phyloP scores from a whole-genome alignment of 2,113 vertebrate species.

The Jaculus jaculus region DNA sequence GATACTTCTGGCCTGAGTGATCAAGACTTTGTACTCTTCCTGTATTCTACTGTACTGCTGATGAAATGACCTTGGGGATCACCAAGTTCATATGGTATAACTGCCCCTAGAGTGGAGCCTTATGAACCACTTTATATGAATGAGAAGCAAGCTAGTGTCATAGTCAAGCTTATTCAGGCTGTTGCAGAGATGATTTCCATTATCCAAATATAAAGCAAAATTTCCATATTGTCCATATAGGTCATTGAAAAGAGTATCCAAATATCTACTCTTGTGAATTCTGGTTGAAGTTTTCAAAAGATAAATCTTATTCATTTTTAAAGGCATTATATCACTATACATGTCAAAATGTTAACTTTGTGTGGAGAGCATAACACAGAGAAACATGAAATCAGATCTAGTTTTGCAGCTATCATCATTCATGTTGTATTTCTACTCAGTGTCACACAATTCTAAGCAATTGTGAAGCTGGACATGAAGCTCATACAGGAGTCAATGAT shows the following conservation, averaged over 20 bases:
- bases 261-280: conserved; percentile 40
- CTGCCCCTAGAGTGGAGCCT: background rate
- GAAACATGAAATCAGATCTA: background rate
- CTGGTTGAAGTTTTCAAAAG: background rate
- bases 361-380: background rate
- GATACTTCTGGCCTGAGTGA: background rate
- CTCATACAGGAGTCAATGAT: conserved; percentile 5
- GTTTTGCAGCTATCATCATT: conserved; percentile 20
- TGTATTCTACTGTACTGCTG: background rate
- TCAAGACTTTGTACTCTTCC: background rate
- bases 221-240: background rate
- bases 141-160: background rate
- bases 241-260: conserved; percentile 30
- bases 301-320: conserved; percentile 50
- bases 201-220: background rate
- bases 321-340: background rate
- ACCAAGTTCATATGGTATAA: background rate
- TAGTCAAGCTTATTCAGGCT: background rate
- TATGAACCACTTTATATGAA: background rate
- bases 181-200: conserved; percentile 21
- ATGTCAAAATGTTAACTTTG: conserved; percentile 12
- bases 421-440: background rate
- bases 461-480: conserved; percentile 45
- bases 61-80: background rate
- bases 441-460: background rate